A percentile compares a stretch with the other conserved stretches of the same genome.
These are phyloP conservation scores for Catocala nupta DNA, from an alignment of 2,888 invertebrate species.

Conservation along the genomic window DNA sequence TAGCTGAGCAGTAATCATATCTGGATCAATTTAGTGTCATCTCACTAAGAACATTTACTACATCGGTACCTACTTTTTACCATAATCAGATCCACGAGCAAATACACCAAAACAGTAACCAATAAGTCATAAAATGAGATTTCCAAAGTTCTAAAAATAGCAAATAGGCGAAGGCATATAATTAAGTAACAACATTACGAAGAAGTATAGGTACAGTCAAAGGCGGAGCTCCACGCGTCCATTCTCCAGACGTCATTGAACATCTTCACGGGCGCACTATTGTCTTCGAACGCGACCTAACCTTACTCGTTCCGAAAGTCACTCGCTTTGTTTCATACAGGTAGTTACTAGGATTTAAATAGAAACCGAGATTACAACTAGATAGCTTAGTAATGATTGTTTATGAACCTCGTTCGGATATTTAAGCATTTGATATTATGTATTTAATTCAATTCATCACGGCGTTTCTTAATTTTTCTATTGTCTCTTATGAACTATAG, in stretches of 20 bases:
- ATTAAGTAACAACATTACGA: not conserved
- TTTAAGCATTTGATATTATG: no score
- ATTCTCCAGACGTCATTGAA: conserved; percentile 51
- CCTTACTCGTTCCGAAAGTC: conserved; percentile 47
- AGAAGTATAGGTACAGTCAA: conserved; percentile 3
- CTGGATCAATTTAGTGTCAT: no score
- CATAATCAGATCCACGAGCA: no score
- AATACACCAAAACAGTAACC: no score
- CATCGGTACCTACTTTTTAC: no score
- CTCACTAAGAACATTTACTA: no score
- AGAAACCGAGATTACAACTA: conserved; percentile 15
- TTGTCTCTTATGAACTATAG: no score
- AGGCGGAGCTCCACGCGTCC: conserved; percentile 17
- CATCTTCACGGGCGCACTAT: conserved; percentile 51
- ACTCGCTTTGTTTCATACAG: conserved; percentile 30
- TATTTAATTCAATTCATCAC: no score
- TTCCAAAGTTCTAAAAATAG: not conserved
- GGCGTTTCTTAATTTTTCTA: no score
- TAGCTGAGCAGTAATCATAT: no score
- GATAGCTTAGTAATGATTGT: conserved; percentile 13
- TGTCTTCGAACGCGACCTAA: conserved; percentile 40
- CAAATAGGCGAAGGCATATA: not conserved
- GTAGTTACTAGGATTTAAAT: conserved; percentile 26
- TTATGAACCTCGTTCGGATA: not conserved
- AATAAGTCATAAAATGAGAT: no score